These are phyloP conservation scores for Kryptopterus vitreolus DNA, from an alignment of 2,797 vertebrate species.

Conservation along the genomic window DNA sequence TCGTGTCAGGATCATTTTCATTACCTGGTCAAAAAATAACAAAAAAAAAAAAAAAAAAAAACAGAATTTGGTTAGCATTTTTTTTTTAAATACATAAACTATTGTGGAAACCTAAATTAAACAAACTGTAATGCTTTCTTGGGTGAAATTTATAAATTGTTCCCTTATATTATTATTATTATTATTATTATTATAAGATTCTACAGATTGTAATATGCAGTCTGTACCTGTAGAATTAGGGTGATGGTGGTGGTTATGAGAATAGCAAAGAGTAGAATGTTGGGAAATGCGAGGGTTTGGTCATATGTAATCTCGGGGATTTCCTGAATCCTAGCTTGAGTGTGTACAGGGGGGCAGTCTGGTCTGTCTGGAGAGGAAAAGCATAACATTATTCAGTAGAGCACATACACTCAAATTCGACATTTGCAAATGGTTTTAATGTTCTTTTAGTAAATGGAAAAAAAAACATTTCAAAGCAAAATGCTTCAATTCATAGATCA, in stretches of 20 bases:
- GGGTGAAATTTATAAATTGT: no score
- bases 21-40: conserved; percentile 41
- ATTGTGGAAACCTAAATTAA: background rate
- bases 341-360: conserved; percentile 35
- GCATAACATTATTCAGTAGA: conserved; percentile 11
- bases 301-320: conserved; percentile 17
- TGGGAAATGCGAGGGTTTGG: conserved; percentile 15
- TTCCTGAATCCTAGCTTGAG: conserved; percentile 27
- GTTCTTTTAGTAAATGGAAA: conserved; percentile 35
- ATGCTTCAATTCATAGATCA: conserved; percentile 31
- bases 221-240: conserved; percentile 48
- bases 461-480: conserved; percentile 48
- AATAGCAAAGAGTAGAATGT: conserved; percentile 48
- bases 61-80: conserved; percentile 9
- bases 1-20: conserved; percentile 31
- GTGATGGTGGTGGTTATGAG: conserved; percentile 49
- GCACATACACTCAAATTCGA: conserved; percentile 16
- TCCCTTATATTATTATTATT: background rate
- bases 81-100: background rate
- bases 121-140: background rate
- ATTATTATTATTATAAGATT: background rate
- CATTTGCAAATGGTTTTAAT: background rate
- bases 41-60: conserved; percentile 18
- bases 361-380: conserved; percentile 43
- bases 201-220: background rate